phyloP scores from a whole-genome alignment of 2,113 vertebrate species.

The Dermatemys mawii region DNA sequence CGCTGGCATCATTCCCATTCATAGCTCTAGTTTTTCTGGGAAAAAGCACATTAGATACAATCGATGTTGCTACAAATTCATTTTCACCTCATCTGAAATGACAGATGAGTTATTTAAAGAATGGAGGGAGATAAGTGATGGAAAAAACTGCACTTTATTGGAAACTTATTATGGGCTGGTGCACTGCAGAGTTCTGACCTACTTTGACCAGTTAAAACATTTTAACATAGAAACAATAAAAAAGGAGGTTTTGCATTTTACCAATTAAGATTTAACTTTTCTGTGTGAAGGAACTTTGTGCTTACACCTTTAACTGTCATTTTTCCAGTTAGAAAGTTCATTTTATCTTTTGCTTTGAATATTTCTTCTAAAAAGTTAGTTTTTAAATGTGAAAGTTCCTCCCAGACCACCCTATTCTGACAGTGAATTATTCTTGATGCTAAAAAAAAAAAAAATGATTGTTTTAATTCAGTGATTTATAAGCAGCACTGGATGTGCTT shows the following conservation, averaged over 20 bases:
- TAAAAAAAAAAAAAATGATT: background rate
- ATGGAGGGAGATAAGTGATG: conserved; percentile 83
- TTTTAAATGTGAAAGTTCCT: background rate
- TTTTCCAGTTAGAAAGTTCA: background rate
- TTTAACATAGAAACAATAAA: conserved; percentile 61
- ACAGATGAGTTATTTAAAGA: conserved; percentile 73
- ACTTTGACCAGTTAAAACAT: conserved; percentile 84
- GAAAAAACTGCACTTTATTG: conserved; percentile 80
- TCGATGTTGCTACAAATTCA: conserved; percentile 90
- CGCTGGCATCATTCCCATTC: conserved; percentile 84
- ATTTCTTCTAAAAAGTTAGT: background rate
- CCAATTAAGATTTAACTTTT: conserved; percentile 33
- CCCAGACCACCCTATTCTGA: background rate
- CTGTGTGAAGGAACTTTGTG: background rate
- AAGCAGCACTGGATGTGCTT: background rate
- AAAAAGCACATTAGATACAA: conserved; percentile 87
- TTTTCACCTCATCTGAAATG: conserved; percentile 87
- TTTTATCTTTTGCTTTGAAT: background rate
- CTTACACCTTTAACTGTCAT: background rate
- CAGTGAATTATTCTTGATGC: background rate
- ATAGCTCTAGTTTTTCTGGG: conserved; percentile 91
- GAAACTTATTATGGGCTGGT: conserved; percentile 90
- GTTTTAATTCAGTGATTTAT: background rate
- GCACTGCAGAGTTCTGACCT: conserved; percentile 88
- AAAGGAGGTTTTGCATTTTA: conserved; percentile 51